phyloP scores from a whole-genome alignment of 2,888 invertebrate species.

The Trissolcus brochymenae region DNA sequence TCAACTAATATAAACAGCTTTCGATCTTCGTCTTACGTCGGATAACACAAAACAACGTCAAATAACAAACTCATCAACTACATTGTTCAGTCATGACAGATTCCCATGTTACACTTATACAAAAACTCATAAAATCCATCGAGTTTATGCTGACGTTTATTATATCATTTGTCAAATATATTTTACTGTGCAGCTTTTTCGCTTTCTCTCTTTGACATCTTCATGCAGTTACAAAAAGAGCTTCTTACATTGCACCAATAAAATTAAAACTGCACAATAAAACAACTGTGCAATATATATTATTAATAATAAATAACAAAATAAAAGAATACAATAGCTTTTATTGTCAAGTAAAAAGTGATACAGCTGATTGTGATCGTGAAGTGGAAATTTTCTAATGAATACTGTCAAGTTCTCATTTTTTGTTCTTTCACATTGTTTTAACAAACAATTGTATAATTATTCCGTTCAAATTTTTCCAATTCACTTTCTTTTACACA shows the following conservation, averaged over 20 bases:
- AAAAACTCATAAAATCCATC: conserved; percentile 31
- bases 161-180: conserved; percentile 11
- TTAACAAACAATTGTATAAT: neutral
- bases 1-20: conserved; percentile 23
- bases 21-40: conserved; percentile 3
- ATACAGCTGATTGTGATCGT: conserved; percentile 11
- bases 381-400: conserved; percentile 15
- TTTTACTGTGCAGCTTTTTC: conserved; percentile 21
- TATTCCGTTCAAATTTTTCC: neutral
- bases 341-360: conserved; percentile 27
- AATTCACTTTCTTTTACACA: conserved; percentile 16
- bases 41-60: conserved; percentile 22
- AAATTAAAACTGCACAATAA: conserved; percentile 21
- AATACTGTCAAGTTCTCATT: neutral
- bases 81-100: conserved; percentile 19
- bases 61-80: conserved; percentile 29
- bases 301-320: conserved; percentile 6
- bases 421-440: neutral
- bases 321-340: conserved; percentile 11
- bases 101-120: conserved; percentile 28
- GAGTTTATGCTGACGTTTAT: conserved; percentile 14
- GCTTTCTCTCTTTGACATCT: neutral
- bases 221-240: neutral
- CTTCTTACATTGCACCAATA: conserved; percentile 7
- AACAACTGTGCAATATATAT: conserved; percentile 22